Evolutionary conservation across 1,140 invertebrate genomes (phyloP), one percentile per base, ranked within the genome.

Genomic region (Fopius arisanus): DNA sequence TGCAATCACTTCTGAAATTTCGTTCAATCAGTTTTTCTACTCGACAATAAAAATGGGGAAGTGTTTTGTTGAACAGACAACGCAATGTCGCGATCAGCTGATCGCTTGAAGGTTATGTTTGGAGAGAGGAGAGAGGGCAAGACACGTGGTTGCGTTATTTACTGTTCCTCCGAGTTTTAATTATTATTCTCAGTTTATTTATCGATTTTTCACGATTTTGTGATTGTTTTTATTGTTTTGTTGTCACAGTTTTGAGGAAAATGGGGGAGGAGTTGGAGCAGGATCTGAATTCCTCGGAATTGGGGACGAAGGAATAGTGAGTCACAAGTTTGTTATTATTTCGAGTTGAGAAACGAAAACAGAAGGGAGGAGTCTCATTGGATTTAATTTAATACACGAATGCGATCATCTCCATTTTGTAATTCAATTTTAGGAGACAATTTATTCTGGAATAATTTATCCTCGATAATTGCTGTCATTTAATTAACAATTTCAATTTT

Each of bases 301-400:
- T 96, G 41, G 95, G 96, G 23, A 96, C 94, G 0, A 90, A 92
- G 77, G 90, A 93, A 48, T 96, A 93, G 92, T 92, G 85, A 90
- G 89, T 88, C 3, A 21, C 10, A 7, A 12, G 12, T 54, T 54
- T 70, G 19, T 69, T 29, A 1, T 26, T 51, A 67, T 51, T 28
- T 67, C 29, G 29, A 31, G 29, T 31, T 31, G 29, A 31, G 3
- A 4, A 4, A 4, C 29, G 29, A 31, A 4, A 31, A n/a, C n/a
- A n/a, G n/a, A n/a, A n/a, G n/a, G n/a, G n/a, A n/a, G n/a, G n/a
- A n/a, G n/a, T n/a, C n/a, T n/a, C n/a, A n/a, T n/a, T n/a, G n/a
- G n/a, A n/a, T n/a, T n/a, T n/a, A n/a, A n/a, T n/a, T n/a, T n/a
- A n/a, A n/a, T n/a, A n/a, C n/a, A n/a, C n/a, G n/a, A n/a, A n/a